Evolutionary conservation across 2,113 vertebrate genomes (phyloP), one percentile per base, ranked within the genome.

Genomic region (Myiagra hebetior): DNA sequence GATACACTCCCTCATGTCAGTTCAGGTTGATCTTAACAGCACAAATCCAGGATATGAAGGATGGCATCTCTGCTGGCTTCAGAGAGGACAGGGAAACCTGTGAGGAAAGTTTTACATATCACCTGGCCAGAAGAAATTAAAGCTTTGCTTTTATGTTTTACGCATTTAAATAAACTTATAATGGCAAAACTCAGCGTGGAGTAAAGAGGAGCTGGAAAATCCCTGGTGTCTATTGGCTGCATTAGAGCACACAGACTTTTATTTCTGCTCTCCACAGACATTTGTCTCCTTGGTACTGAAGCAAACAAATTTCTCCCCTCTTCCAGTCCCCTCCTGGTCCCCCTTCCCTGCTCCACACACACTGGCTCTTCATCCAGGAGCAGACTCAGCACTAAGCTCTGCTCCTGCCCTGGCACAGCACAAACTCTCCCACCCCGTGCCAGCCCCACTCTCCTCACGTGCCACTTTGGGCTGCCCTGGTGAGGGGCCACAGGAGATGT

Each of bases 1-100:
- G 76, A 96, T 93, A 87, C 73, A 93, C 69, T 81, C 86, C 65
- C 56, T 94, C 37, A 60, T 75, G 90, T 93, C 93, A 94, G 64
- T 86, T 96, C 73, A 84, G 73, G 60, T 75, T 77, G 87, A 67
- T 88, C 62, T 84, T 75, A 92, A 31, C 35, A 87, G 52, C 69
- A 87, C 9, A 81, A 87, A 87, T 50, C 56, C 77, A 69, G 76
- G 60, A 46, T 68, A 73, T 62, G 86, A 96, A 78, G 73, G 76
- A 68, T 82, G 86, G 73, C 73, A 85, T 91, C 65, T 75, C 93
- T 92, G 52, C 49, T 0, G 17, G 46, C 52, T 83, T 81, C 76
- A 84, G 76, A 69, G 42, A 72, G 6, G 53, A 77, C 59, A 75
- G 78, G 87, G 37, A 77, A 87, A 94, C 47, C 87, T 74, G 52